These are phyloP conservation scores for Sterrhoptilus dennistouni DNA, from an alignment of 2,113 vertebrate genomes.

Conservation along the genomic window DNA sequence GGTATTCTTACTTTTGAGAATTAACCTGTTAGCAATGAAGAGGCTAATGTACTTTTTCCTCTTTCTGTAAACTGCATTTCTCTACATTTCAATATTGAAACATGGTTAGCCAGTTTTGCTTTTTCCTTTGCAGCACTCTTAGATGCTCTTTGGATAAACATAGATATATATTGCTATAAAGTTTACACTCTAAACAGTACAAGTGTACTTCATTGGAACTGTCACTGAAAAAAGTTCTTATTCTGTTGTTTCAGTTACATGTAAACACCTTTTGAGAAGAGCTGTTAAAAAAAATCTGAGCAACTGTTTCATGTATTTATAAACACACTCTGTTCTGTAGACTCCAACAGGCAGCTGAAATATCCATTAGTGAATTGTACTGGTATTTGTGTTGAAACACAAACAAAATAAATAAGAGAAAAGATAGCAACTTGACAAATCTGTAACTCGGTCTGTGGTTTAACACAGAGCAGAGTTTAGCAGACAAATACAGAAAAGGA, in stretches of 20 bases:
- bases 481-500: not conserved
- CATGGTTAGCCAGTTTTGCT: not conserved
- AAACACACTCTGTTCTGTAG: not conserved
- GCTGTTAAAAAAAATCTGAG: slow-evolving; percentile 1
- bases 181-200: not conserved
- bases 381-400: not conserved
- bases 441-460: not conserved
- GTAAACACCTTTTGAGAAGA: not conserved
- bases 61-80: not conserved
- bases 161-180: not conserved
- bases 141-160: not conserved
- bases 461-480: not conserved
- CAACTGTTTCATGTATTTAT: not conserved
- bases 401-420: not conserved
- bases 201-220: not conserved
- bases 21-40: not conserved
- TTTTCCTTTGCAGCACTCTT: not conserved
- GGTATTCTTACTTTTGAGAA: not conserved
- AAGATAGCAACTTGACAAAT: not conserved
- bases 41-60: not conserved
- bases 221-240: not conserved
- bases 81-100: not conserved
- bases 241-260: not conserved
- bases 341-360: not conserved
- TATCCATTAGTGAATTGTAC: not conserved